These are phyloP conservation scores for Phylloscopus trochiloides DNA, from an alignment of 2,113 vertebrate genomes.

Conservation along the genomic window DNA sequence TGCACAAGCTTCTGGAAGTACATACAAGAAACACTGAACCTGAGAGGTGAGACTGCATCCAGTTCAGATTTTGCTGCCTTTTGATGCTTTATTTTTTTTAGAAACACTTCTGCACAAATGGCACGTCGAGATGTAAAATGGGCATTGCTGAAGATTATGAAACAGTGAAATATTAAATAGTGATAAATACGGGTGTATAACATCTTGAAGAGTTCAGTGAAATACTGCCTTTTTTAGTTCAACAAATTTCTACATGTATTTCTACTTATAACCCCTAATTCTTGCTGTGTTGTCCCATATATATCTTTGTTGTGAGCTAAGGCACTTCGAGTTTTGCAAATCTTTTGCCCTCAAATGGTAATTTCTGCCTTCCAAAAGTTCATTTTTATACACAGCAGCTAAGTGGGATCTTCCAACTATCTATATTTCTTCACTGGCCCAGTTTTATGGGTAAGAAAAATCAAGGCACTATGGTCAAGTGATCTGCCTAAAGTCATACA, in stretches of 20 bases:
- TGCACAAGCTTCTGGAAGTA: neutral
- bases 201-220: neutral
- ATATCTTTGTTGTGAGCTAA: neutral
- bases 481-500: slow-evolving; percentile 3
- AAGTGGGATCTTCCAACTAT: neutral
- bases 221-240: neutral
- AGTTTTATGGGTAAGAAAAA: neutral
- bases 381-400: neutral
- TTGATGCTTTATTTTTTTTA: neutral
- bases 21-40: rapidly evolving
- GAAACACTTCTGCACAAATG: neutral
- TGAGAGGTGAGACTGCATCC: too few relatives aligned
- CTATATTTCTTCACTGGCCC: neutral
- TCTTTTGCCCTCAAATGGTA: neutral
- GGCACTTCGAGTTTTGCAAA: neutral
- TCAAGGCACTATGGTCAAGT: rapidly evolving
- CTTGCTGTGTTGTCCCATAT: neutral
- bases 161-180: neutral
- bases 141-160: neutral
- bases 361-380: neutral
- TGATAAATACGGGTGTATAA: neutral
- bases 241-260: neutral
- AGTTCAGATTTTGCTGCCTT: neutral
- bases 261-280: neutral
- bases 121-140: neutral